phyloP scores from a whole-genome alignment of 2,888 invertebrate species.

The Drosophila mulleri region DNA sequence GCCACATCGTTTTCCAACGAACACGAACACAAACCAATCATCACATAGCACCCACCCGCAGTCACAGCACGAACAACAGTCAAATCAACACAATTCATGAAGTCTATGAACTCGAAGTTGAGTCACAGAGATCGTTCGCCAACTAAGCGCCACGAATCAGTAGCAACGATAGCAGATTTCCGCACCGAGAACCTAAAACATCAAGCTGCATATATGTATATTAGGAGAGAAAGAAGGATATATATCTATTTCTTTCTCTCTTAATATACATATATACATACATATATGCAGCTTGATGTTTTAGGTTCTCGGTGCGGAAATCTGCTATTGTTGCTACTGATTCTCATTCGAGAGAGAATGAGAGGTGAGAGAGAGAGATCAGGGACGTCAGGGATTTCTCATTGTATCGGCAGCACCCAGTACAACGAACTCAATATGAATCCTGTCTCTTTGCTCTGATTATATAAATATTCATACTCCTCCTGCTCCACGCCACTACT shows the following conservation, averaged over 20 bases:
- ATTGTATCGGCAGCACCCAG: slow-evolving; percentile 39
- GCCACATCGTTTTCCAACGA: slow-evolving; percentile 83
- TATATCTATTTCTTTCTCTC: too few species aligned
- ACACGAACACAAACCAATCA: slow-evolving; percentile 5
- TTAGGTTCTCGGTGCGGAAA: background rate
- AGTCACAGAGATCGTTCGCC: background rate
- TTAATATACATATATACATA: background rate
- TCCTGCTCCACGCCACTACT: background rate
- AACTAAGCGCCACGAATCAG: too few species aligned
- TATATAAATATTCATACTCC: background rate
- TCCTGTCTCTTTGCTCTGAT: slow-evolving; percentile 10
- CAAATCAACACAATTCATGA: slow-evolving; percentile 88
- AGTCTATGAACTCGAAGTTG: slow-evolving; percentile 85
- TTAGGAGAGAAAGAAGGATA: too few species aligned
- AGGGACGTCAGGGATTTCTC: background rate
- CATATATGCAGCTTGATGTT: background rate
- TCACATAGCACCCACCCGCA: slow-evolving; percentile 85
- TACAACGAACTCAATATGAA: slow-evolving; percentile 46
- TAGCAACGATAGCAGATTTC: background rate
- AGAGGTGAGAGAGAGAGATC: background rate
- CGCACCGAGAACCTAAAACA: background rate
- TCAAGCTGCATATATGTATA: background rate
- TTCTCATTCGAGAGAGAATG: too few species aligned
- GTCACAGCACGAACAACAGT: slow-evolving; percentile 65
- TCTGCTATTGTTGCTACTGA: background rate